Evolutionary conservation across 1,140 invertebrate species (phyloP), one percentile per base, ranked within the genome.

Genomic region (Lethocerus indicus): DNA sequence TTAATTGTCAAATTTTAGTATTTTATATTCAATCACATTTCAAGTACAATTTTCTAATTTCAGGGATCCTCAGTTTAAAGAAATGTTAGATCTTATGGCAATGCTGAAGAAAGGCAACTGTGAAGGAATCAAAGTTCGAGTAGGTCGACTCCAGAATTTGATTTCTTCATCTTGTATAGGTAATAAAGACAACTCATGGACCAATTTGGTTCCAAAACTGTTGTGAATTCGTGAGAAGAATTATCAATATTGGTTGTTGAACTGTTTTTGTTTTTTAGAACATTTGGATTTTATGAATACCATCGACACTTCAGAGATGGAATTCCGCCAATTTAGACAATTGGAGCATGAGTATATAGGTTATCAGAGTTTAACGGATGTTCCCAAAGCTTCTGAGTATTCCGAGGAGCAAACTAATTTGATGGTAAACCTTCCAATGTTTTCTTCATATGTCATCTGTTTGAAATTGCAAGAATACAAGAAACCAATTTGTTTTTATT

Each of bases 21-120:
- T n/a, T n/a, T n/a, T n/a, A n/a, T n/a, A n/a, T n/a, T n/a, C n/a
- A n/a, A n/a, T n/a, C n/a, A n/a, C n/a, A n/a, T n/a, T n/a, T n/a
- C n/a, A 9, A 40, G 7, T 12, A 7, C 9, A 7, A 12, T 16
- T 47, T 47, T 5, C 36, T 48, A 32, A 25, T 47, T 63, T 40
- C 54, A 80, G 91, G 52, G 93, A 97, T 72, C 87, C 89, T 14
- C 89, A 98, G 65, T 96, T 97, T 63, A 87, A 89, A 61, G 85
- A 95, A 67, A 92, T 98, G 82, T 66, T 99, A 1, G 90, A 97
- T 63, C 70, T 99, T 28, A 77, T 98, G 60, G 90, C 94, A 13
- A 90, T 92, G 83, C 70, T 98, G 13, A 98, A 98, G 65, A 93
- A 93, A 67, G 94, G 94, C 5, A 81, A 87, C 60, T 92, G 93